Evolutionary conservation across 2,113 vertebrate species (phyloP).

Genomic region (Thamnaconus septentrionalis): DNA sequence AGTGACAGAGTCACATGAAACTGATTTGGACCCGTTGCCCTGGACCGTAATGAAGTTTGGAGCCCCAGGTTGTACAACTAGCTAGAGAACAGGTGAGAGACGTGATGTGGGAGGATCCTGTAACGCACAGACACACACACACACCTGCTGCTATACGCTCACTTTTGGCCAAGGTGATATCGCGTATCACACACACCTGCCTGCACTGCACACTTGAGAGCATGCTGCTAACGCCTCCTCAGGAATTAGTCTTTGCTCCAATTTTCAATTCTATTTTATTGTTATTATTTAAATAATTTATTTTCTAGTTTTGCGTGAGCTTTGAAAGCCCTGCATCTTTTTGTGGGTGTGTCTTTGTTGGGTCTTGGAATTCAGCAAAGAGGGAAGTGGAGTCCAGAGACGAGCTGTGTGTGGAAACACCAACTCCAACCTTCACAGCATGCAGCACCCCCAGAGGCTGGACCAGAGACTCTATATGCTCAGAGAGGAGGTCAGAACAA

Average conservation of each 20-base stretch:
- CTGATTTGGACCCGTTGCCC: conserved; percentile 11
- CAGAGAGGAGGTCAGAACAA: conserved; percentile 68
- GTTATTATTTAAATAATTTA: no score
- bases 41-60: conserved; percentile 60
- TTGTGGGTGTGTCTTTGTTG: not conserved
- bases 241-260: no score
- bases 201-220: conserved; percentile 19
- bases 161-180: conserved; percentile 52
- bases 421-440: conserved; percentile 33
- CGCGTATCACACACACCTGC: conserved; percentile 45
- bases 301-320: no score
- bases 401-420: conserved; percentile 52
- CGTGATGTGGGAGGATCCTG: conserved; percentile 45
- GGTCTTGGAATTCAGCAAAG: conserved; percentile 57
- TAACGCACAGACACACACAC: conserved; percentile 47
- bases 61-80: conserved; percentile 45
- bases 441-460: conserved; percentile 66
- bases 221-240: no score
- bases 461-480: conserved; percentile 74
- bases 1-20: conserved; percentile 47
- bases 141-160: conserved; percentile 47
- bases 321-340: no score
- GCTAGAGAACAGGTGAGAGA: conserved; percentile 76
- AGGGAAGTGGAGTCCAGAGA: conserved; percentile 71
- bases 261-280: no score